Evolutionary conservation across 2,113 vertebrate species (phyloP).

Genomic region (Myiopsitta monachus): DNA sequence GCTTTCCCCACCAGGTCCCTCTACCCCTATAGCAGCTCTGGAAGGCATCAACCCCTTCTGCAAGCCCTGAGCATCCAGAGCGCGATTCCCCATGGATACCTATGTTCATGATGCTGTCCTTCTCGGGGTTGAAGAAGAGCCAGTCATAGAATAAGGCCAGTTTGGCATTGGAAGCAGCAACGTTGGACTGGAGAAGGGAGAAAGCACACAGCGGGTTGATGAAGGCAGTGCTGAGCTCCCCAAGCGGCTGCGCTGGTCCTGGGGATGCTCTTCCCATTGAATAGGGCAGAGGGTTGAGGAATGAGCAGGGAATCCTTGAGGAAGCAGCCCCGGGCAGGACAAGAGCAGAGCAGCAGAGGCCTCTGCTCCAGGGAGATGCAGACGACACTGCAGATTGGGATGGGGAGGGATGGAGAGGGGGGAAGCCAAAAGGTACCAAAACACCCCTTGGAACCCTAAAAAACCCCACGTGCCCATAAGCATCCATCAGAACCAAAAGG

Average conservation of each 20-base stretch:
- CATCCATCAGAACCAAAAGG: not conserved
- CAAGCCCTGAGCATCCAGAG: accelerated
- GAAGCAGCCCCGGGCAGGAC: not conserved
- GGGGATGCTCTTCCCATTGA: not conserved
- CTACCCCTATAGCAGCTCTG: not conserved
- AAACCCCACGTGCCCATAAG: not conserved
- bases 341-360: not conserved
- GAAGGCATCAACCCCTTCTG: not conserved
- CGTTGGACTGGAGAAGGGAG: constrained; percentile 84
- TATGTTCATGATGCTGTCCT: constrained; percentile 99
- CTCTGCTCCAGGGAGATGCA: not conserved
- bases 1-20: not conserved
- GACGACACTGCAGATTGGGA: not conserved
- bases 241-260: accelerated
- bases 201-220: accelerated
- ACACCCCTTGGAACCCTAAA: no score
- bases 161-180: constrained; percentile 95
- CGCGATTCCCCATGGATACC: constrained; percentile 57
- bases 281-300: not conserved
- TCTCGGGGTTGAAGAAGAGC: constrained; percentile 97
- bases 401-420: not conserved
- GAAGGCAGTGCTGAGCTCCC: accelerated
- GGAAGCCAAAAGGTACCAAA: not conserved
- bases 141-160: constrained; percentile 97
- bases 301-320: not conserved